A percentile compares a stretch with the other conserved stretches of the same genome.
Evolutionary conservation across 2,113 vertebrate species (phyloP).

Genomic region (Rhinoderma darwinii): DNA sequence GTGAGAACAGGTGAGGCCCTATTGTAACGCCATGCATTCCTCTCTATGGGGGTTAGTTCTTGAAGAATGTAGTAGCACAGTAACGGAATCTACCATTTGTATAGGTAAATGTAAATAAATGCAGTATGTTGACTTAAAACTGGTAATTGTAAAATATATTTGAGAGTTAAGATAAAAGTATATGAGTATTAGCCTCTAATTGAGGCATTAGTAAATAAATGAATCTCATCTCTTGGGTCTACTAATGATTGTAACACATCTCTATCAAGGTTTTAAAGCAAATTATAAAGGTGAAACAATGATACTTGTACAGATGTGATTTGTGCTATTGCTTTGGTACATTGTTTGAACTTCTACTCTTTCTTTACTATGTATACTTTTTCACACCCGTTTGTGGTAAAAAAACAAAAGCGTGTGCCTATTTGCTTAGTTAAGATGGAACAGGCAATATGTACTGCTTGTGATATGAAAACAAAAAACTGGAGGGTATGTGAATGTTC

Average conservation of each 20-base stretch:
- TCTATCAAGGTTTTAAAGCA: slow-evolving; percentile 48
- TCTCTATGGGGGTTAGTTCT: slow-evolving; percentile 2
- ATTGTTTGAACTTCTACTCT: slow-evolving; percentile 38
- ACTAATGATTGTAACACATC: slow-evolving; percentile 52
- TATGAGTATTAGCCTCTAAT: slow-evolving; percentile 44
- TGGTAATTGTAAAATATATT: slow-evolving; percentile 47
- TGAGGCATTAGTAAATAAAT: slow-evolving; percentile 49
- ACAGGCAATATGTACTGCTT: slow-evolving; percentile 3
- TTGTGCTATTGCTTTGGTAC: slow-evolving; percentile 54
- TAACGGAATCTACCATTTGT: slow-evolving; percentile 40
- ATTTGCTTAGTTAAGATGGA: slow-evolving; percentile 43
- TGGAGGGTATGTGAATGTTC: slow-evolving; percentile 21
- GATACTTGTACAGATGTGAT: slow-evolving; percentile 41
- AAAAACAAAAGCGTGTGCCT: slow-evolving; percentile 31
- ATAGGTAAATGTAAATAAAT: slow-evolving; percentile 57
- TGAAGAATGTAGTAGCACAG: slow-evolving; percentile 52
- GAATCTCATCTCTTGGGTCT: slow-evolving; percentile 46
- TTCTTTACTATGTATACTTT: slow-evolving; percentile 49
- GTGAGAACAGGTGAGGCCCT: not conserved
- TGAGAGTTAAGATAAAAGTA: slow-evolving; percentile 39
- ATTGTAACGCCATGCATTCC: slow-evolving; percentile 14
- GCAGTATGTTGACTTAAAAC: slow-evolving; percentile 47
- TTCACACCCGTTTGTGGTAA: slow-evolving; percentile 46
- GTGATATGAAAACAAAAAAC: not conserved
- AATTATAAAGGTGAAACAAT: slow-evolving; percentile 42